Conservation (phyloP, 2,113 vertebrate genomes). For the Empidonax traillii region DNA sequence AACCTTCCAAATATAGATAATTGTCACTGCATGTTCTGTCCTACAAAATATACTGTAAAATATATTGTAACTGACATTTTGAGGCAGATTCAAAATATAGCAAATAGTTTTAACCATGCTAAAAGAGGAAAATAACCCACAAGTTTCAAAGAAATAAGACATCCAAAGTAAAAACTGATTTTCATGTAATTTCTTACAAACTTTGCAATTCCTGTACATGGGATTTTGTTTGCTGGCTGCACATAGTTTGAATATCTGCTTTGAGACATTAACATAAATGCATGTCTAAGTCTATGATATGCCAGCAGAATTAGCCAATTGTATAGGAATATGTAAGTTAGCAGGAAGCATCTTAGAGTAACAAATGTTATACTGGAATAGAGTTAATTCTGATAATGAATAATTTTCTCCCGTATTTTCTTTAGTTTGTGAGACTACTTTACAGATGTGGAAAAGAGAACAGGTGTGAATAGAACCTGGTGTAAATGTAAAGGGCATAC, state of each 20-base stretch:
- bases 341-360: background rate
- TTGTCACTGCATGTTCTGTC: background rate
- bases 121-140: background rate
- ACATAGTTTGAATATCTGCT: background rate
- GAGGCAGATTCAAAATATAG: background rate
- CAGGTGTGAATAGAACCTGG: background rate
- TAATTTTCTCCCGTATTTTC: background rate
- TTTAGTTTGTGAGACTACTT: background rate
- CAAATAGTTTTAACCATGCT: background rate
- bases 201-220: fast-evolving
- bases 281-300: background rate
- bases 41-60: background rate
- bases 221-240: background rate
- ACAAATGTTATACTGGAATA: background rate
- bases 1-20: background rate
- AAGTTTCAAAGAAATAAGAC: background rate
- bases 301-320: background rate
- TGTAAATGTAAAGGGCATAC: background rate
- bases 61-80: background rate
- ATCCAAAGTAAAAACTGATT: background rate
- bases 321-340: background rate
- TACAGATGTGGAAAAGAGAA: background rate
- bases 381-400: background rate
- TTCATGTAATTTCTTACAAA: background rate
- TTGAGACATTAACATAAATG: background rate